Conservation (phyloP, 2,797 vertebrate genomes). For the Salmo trutta region DNA sequence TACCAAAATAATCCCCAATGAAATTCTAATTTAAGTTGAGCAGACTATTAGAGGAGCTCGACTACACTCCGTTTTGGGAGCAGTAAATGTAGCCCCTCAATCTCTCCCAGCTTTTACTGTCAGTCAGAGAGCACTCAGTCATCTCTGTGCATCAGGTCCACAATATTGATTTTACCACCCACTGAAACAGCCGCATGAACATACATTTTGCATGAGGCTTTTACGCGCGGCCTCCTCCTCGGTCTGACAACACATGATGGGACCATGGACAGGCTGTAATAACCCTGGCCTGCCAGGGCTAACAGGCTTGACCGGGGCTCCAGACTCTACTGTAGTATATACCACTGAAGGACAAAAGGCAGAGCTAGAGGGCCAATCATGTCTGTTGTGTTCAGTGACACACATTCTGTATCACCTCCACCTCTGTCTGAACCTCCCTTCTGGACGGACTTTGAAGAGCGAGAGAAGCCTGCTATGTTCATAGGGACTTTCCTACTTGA, state of each 20-base stretch:
- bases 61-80: slow-evolving; percentile 86
- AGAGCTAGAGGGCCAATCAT: slow-evolving; percentile 34
- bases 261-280: slow-evolving; percentile 89
- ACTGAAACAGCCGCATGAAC: slow-evolving; percentile 99
- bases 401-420: not conserved
- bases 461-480: not conserved
- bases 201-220: slow-evolving; percentile 99
- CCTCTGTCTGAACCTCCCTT: not conserved
- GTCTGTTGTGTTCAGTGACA: too few species aligned
- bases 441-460: slow-evolving; percentile 17
- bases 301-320: slow-evolving; percentile 71
- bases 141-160: slow-evolving; percentile 94
- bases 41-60: slow-evolving; percentile 87
- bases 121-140: slow-evolving; percentile 98
- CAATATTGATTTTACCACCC: slow-evolving; percentile 99
- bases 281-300: slow-evolving; percentile 82
- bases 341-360: slow-evolving; percentile 72
- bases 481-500: too few species aligned
- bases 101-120: slow-evolving; percentile 98
- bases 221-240: slow-evolving; percentile 90
- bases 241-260: slow-evolving; percentile 95
- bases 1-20: slow-evolving; percentile 90
- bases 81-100: slow-evolving; percentile 90
- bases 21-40: slow-evolving; percentile 93
- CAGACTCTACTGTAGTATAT: not conserved